Base-by-base conservation (phyloP, 2,797 vertebrate species). In the Acanthurus leucopareius region DNA sequence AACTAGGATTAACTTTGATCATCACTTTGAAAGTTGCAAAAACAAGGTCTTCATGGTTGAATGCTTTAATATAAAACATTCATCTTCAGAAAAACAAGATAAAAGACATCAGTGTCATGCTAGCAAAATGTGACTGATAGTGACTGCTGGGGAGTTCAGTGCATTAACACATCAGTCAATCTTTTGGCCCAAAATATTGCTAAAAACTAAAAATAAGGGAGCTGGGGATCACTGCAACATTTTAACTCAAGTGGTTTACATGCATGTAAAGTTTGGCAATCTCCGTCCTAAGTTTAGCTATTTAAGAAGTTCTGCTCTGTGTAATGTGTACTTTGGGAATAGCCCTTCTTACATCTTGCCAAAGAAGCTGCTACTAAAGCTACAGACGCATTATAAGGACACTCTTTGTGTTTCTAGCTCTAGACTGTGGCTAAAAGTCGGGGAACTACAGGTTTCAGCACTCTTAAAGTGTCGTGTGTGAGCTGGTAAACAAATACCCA, bases 401-500 rank as follows among this genome's bases (percentile, higher is more conserved):
- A 44, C 71, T 60, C 16, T 78, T 59, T 64, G 76, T 79, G 51
- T 68, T 56, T 62, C 75, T 71, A 44, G 51, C 71, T 64, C 35
- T 19, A 9, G 44, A 9, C 62, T 77, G 67, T 22, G 44, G 64
- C 51, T 45, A 0, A 14, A 42, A 60, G 58, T 69, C 32, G 22
- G 59, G 14, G 28, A 28, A 62, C 54, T 49, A 10, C 66, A 65
- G 52, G 32, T 44, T 62, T 62, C 32, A n/a, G 17, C 42, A 3
- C 49, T 40, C 53, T 44, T 49, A 7, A 65, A 17, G 59, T 65
- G 45, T 68, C 47, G 16, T 57, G 25, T 63, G 62, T 58, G 51
- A 53, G 58, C 67, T 66, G 25, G 22, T 38, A 59, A 73, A 75
- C 16, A 52, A 64, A 51, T 49, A 47, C 25, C 45, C 51, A 57